Base-by-base conservation (phyloP, 2,888 invertebrate species). In the Plutella xylostella region DNA sequence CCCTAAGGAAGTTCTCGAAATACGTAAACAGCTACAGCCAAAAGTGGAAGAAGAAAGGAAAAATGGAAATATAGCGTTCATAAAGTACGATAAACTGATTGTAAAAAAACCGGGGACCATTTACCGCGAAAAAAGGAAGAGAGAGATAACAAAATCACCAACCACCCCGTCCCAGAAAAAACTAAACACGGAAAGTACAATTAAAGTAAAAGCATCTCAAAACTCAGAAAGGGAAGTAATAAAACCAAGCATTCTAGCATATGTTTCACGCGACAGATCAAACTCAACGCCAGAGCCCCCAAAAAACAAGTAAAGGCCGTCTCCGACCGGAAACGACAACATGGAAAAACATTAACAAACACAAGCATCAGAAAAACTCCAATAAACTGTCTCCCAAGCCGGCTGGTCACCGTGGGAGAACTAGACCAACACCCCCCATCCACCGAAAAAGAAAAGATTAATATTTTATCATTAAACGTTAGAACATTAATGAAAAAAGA, bases 1-100 rank as follows among this genome's bases (percentile, higher is more conserved):
- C 31, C 35, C 47, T 4, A 49, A 49, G 18, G 34, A 39, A 33
- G 34, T 47, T 6, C 11, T 46, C 30, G 43, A 49, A 43, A 38
- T 4, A 28, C 41, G 46, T 4, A 47, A 41, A 21, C 30, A 45
- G 19, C 21, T 47, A 20, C 47, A 49, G 21, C 22, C 31, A 22
- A 17, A 47, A 45, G 28, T 49, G 7, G 45, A 45, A 25, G 45
- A 45, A 21, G 47, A 33, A 35, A 42, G 38, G 31, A 19, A 43
- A 44, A 49, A 47, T 17, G 45, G 45, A 21, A 45, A 40, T 11
- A 40, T 39, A 17, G 45, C 45, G 12, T 14, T 35, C 4, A 9
- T 15, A 34, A 34, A 34, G 7, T 15, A 34, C 7, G 34, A 34
- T 18, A 34, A 34, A 34, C 2, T 34, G 5, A 18, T 34, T 5